Evolutionary conservation across 2,113 vertebrate genomes (phyloP).

Genomic region (Lepisosteus oculatus): DNA sequence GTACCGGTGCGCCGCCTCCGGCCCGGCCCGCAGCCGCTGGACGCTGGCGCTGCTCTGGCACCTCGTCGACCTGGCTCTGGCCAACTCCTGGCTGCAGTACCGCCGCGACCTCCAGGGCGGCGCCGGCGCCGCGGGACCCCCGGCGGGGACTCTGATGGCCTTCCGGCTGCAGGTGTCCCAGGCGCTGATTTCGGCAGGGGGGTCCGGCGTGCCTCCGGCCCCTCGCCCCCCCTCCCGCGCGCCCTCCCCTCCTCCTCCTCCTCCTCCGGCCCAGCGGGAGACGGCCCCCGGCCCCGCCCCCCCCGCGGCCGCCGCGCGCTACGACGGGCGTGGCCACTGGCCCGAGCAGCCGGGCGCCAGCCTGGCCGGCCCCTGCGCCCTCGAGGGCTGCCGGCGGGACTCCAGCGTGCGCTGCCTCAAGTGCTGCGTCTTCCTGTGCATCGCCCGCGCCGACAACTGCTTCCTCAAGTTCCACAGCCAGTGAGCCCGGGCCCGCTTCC

Average conservation of each 20-base stretch:
- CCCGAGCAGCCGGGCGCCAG: conserved; percentile 64
- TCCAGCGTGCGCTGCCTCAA: conserved; percentile 69
- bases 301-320: conserved; percentile 44
- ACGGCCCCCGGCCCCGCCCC: conserved; percentile 21
- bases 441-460: conserved; percentile 70
- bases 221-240: conserved; percentile 28
- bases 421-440: conserved; percentile 73
- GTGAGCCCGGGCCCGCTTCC: neutral
- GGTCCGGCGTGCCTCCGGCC: conserved; percentile 23
- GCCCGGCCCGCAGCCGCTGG: conserved; percentile 49
- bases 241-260: conserved; percentile 46
- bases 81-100: conserved; percentile 70
- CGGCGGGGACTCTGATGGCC: conserved; percentile 54
- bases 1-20: conserved; percentile 56
- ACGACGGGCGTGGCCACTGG: conserved; percentile 69
- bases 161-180: conserved; percentile 70
- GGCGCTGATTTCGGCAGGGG: conserved; percentile 43
- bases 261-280: conserved; percentile 25
- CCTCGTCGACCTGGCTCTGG: conserved; percentile 62
- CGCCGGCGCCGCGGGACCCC: conserved; percentile 19
- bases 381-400: conserved; percentile 61
- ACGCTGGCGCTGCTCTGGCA: conserved; percentile 67
- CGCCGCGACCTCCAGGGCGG: conserved; percentile 28
- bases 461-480: conserved; percentile 71
- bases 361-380: conserved; percentile 62